These are phyloP conservation scores for Matsumyia berberina DNA, from an alignment of 2,888 invertebrate genomes.

Conservation along the genomic window DNA sequence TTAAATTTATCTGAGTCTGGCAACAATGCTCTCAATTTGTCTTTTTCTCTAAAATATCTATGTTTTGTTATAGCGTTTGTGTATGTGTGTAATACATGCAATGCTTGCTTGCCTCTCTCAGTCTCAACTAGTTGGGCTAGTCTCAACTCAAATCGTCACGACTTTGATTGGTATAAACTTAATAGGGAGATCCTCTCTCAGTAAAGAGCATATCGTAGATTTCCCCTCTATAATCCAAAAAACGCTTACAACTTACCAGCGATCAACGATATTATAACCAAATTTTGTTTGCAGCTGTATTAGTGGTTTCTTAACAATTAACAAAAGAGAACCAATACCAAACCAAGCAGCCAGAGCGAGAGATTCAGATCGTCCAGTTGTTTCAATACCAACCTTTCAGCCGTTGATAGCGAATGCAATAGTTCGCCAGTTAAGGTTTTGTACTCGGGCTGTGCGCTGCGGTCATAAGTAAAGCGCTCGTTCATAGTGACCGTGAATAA, in stretches of 20 bases:
- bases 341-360: slow-evolving; percentile 45
- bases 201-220: slow-evolving; percentile 24
- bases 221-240: slow-evolving; percentile 27
- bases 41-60: too few relatives aligned
- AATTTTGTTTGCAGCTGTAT: too few relatives aligned
- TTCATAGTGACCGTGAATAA: slow-evolving; percentile 61
- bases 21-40: too few relatives aligned
- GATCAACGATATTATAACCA: slow-evolving; percentile 42
- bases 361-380: slow-evolving; percentile 53
- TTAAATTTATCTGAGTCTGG: too few relatives aligned
- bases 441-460: slow-evolving; percentile 66
- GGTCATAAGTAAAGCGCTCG: slow-evolving; percentile 67
- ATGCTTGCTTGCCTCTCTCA: too few relatives aligned
- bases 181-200: slow-evolving; percentile 37
- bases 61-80: too few relatives aligned
- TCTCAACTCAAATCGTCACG: slow-evolving; percentile 46
- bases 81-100: not conserved
- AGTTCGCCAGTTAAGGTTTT: slow-evolving; percentile 70
- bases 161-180: slow-evolving; percentile 25
- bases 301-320: slow-evolving; percentile 44
- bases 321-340: slow-evolving; percentile 45
- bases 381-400: slow-evolving; percentile 70
- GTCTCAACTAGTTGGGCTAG: too few relatives aligned
- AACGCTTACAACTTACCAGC: slow-evolving; percentile 3
- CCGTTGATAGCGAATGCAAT: slow-evolving; percentile 66